Evolutionary conservation across 2,113 vertebrate species (phyloP).

Genomic region (Cinclus cinclus): DNA sequence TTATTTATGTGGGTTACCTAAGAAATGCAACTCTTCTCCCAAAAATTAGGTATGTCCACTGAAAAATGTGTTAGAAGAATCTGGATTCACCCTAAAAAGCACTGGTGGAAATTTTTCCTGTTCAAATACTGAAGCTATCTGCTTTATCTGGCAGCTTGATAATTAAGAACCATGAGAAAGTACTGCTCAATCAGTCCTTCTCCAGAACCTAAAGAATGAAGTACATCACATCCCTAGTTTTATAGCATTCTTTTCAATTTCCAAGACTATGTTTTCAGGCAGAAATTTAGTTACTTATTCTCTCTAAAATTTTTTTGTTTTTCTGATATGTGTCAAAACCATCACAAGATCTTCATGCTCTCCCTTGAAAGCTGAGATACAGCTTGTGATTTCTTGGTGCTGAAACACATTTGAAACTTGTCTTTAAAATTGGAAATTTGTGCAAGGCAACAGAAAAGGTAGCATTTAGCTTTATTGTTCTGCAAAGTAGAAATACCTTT

Average conservation of each 20-base stretch:
- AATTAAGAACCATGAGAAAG: background rate
- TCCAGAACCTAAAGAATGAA: background rate
- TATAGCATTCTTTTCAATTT: background rate
- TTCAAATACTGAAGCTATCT: background rate
- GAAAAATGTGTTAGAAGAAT: background rate
- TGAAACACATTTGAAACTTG: background rate
- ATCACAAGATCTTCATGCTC: background rate
- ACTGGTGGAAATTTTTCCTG: background rate
- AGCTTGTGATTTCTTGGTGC: background rate
- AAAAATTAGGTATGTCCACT: background rate
- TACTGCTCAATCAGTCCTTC: background rate
- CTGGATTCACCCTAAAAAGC: background rate
- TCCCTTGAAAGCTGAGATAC: background rate
- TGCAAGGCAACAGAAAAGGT: background rate
- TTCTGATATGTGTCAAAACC: background rate
- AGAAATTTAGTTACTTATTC: background rate
- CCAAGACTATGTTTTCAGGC: background rate
- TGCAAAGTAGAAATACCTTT: background rate
- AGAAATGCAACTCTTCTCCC: background rate
- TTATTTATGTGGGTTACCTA: background rate
- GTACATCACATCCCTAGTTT: background rate
- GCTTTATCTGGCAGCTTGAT: background rate
- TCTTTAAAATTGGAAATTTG: background rate
- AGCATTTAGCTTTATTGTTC: background rate
- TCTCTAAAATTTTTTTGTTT: background rate